phyloP scores from a whole-genome alignment of 1,140 invertebrate genomes.

The Drosophila malerkotliana region DNA sequence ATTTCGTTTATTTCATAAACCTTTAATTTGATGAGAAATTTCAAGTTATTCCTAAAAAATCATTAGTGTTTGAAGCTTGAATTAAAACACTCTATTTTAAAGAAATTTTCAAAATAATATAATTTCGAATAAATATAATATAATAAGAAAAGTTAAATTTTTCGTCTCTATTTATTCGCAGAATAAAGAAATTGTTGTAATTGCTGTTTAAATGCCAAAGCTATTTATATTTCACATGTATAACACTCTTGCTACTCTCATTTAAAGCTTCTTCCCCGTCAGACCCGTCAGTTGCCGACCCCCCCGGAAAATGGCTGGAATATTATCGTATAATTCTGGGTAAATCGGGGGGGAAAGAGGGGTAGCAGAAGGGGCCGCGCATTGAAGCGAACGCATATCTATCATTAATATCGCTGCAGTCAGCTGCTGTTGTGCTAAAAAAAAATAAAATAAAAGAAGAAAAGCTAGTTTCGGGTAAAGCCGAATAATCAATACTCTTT shows the following conservation, averaged over 20 bases:
- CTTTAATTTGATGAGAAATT: too few species aligned
- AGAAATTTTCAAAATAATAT: too few species aligned
- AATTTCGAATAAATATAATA: too few species aligned
- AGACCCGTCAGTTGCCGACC: neutral
- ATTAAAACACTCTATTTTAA: too few species aligned
- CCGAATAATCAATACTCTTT: neutral
- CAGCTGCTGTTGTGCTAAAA: slow-evolving; percentile 74
- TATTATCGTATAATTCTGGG: slow-evolving; percentile 66
- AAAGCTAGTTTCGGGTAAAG: neutral
- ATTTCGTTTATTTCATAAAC: too few species aligned
- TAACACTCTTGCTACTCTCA: slow-evolving; percentile 2
- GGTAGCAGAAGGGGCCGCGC: slow-evolving; percentile 22
- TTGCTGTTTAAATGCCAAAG: slow-evolving; percentile 35
- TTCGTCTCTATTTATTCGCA: neutral
- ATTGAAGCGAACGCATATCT: slow-evolving; percentile 80
- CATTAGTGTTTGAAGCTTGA: too few species aligned
- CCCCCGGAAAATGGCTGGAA: slow-evolving; percentile 34
- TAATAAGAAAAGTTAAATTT: too few species aligned
- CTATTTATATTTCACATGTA: slow-evolving; percentile 25
- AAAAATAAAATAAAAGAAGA: slow-evolving; percentile 23
- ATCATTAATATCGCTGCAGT: slow-evolving; percentile 81
- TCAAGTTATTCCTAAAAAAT: too few species aligned
- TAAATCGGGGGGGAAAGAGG: slow-evolving; percentile 7
- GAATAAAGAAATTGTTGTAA: neutral
- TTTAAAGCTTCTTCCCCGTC: slow-evolving; percentile 36